Conservation (phyloP, 1,140 invertebrate genomes). For the Fopius arisanus region DNA sequence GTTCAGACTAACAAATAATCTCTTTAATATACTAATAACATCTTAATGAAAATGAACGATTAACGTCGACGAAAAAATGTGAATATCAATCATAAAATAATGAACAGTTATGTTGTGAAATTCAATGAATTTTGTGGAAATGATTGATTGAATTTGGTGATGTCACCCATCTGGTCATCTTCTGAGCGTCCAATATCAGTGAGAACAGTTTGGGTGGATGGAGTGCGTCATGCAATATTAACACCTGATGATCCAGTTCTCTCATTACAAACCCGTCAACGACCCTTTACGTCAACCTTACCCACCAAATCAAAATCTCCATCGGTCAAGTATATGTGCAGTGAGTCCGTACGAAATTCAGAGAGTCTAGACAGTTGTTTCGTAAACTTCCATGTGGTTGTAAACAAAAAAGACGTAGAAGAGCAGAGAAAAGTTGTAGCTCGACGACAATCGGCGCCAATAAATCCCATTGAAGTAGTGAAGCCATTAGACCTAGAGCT, state of each 20-base stretch:
- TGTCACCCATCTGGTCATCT: conserved; percentile 72
- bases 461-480: background rate
- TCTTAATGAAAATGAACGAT: no score
- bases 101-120: background rate
- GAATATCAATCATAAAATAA: background rate
- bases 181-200: conserved; percentile 75
- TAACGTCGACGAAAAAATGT: no score
- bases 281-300: conserved; percentile 29
- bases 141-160: conserved; percentile 20
- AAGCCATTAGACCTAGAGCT: conserved; percentile 26
- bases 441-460: conserved; percentile 47
- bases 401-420: conserved; percentile 39
- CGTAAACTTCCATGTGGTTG: conserved; percentile 52
- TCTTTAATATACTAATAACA: no score
- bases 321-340: conserved; percentile 33
- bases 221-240: conserved; percentile 75
- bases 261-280: conserved; percentile 35
- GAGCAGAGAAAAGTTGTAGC: conserved; percentile 30
- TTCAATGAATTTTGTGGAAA: background rate
- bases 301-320: conserved; percentile 37
- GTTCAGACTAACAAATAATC: no score
- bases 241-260: conserved; percentile 69
- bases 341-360: no score
- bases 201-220: conserved; percentile 75
- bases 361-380: conserved; percentile 52